Evolutionary conservation across 2,888 invertebrate species (phyloP).

Genomic region (Odontocerum albicorne): DNA sequence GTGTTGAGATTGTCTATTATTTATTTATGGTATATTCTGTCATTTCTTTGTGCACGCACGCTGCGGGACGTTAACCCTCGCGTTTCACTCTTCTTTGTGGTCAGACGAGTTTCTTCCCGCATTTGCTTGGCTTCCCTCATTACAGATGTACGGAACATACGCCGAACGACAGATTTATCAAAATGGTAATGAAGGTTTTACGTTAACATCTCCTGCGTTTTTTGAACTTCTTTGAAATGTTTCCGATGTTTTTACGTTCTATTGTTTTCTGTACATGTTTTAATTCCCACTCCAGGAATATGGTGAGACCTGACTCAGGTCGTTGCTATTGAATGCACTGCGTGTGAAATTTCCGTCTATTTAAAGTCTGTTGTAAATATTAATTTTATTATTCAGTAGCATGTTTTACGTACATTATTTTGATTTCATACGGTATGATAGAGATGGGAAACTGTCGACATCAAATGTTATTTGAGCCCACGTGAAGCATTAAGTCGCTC

Average conservation of each 20-base stretch:
- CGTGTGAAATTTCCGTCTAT: conserved; percentile 29
- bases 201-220: no score
- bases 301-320: conserved; percentile 5
- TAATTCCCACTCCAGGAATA: conserved; percentile 19
- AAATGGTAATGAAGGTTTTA: conserved; percentile 7
- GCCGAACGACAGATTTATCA: neutral
- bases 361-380: conserved; percentile 25
- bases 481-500: no score
- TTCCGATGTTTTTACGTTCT: conserved; percentile 16
- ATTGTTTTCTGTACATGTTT: conserved; percentile 18
- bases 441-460: conserved; percentile 11
- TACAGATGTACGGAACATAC: neutral
- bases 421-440: conserved; percentile 4
- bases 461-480: no score
- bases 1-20: conserved; percentile 2
- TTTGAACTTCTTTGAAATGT: no score
- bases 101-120: neutral
- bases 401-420: conserved; percentile 16
- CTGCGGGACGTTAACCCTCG: conserved; percentile 14
- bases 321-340: conserved; percentile 28
- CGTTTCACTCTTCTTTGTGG: neutral
- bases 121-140: neutral
- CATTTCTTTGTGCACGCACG: conserved; percentile 13
- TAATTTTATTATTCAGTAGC: conserved; percentile 30
- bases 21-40: conserved; percentile 7